A percentile compares a stretch with the other conserved stretches of the same genome.
phyloP scores from a whole-genome alignment of 2,888 invertebrate species.

The Lymantria dispar region DNA sequence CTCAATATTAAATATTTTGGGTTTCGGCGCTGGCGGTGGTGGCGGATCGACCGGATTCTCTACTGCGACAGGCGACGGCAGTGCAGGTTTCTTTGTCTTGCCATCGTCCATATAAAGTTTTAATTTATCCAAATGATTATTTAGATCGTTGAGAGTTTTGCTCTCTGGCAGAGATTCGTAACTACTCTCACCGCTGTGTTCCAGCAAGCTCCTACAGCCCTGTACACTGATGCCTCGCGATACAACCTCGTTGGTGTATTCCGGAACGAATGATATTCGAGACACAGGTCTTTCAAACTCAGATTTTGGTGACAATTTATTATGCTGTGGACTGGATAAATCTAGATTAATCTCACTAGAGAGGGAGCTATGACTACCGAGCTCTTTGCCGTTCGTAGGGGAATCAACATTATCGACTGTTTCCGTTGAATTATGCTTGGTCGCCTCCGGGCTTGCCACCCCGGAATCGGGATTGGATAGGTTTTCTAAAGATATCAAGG shows the following conservation, averaged over 20 bases:
- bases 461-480: constrained; percentile 78
- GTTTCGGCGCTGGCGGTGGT: constrained; percentile 47
- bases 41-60: constrained; percentile 39
- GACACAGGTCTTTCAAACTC: constrained; percentile 67
- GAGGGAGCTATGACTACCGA: constrained; percentile 71
- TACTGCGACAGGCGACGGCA: constrained; percentile 47
- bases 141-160: constrained; percentile 49
- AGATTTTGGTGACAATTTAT: constrained; percentile 58
- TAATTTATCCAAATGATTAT: constrained; percentile 61
- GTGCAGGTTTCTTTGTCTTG: constrained; percentile 42
- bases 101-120: constrained; percentile 58
- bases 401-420: constrained; percentile 76
- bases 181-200: constrained; percentile 65
- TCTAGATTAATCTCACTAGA: constrained; percentile 83
- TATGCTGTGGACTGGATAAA: constrained; percentile 74
- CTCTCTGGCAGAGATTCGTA: constrained; percentile 56
- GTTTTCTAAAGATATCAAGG: constrained; percentile 63
- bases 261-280: constrained; percentile 61
- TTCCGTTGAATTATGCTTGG: constrained; percentile 81
- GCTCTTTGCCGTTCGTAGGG: constrained; percentile 66
- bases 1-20: constrained; percentile 56
- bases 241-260: constrained; percentile 68
- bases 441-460: constrained; percentile 81
- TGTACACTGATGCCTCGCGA: constrained; percentile 68
- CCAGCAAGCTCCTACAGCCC: constrained; percentile 60